Evolutionary conservation across 2,888 invertebrate species (phyloP), one percentile per base, ranked within the genome.

Genomic region (Aplocera efformata): DNA sequence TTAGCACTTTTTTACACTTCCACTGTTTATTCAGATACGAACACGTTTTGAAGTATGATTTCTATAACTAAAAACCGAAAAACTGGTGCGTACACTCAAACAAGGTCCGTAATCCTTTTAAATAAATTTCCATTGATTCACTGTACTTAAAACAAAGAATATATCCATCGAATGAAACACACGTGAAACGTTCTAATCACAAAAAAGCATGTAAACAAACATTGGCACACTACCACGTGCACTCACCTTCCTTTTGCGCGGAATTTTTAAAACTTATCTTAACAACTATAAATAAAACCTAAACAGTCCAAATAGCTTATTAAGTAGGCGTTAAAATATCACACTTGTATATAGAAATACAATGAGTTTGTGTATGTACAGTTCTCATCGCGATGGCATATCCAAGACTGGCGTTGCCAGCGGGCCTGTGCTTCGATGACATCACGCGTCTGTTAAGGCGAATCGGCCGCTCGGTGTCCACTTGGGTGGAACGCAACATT

Each of bases 221-320:
- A 52, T 24, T 32, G 21, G 20, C 13, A 35, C 45, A 50, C 42
- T 39, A 37, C 39, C 28, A 25, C 32, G 5, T 21, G 1, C 10
- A 79, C 85, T 84, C 60, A 88, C 86, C 86, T 88, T 88, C 78
- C 83, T 78, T 70, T 85, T 88, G 6, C 86, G 84, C 63, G 88
- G 86, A 83, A 86, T 86, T 70, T 72, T 85, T 61, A 56, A 58
- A 58, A 62, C 69, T 72, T 67, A 64, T 57, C 54, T 65, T 65
- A 56, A 53, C 60, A 59, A 50, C 51, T 49, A 61, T 52, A 54
- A 63, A 48, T 36, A 56, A 53, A 48, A 44, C 24, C 20, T 35
- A 41, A 51, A 51, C 31, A 46, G 33, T 32, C 38, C 33, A 42
- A 32, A 40, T 30, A 37, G 44, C 48, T 38, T 50, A 54, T 64